These are phyloP conservation scores for Chelon labrosus DNA, from an alignment of 2,797 vertebrate genomes.

Conservation along the genomic window DNA sequence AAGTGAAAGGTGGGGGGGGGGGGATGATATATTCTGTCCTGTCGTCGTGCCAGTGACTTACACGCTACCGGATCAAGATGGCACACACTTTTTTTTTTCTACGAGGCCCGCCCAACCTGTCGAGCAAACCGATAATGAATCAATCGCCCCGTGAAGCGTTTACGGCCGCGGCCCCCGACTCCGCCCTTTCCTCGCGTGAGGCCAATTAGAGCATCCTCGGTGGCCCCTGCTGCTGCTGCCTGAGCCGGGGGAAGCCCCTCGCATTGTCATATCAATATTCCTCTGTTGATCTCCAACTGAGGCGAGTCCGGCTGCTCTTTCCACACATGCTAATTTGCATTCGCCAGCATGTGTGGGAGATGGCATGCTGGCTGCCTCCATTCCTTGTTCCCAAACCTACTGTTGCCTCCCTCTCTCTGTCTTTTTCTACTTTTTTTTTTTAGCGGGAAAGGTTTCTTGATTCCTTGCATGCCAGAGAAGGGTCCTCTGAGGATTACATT, in stretches of 20 bases:
- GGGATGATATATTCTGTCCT: constrained; percentile 70
- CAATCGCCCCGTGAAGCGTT: constrained; percentile 78
- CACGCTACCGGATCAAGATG: constrained; percentile 67
- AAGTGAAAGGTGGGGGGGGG: constrained; percentile 69
- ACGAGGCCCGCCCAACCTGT: constrained; percentile 68
- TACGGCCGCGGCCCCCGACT: constrained; percentile 37
- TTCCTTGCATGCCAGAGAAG: constrained; percentile 83
- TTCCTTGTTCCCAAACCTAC: constrained; percentile 64
- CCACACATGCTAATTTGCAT: constrained; percentile 79
- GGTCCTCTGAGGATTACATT: constrained; percentile 86
- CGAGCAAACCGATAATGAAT: constrained; percentile 77
- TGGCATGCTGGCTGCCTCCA: constrained; percentile 64
- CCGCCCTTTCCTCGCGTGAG: constrained; percentile 39
- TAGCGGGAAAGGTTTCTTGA: constrained; percentile 80
- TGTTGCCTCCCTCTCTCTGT: constrained; percentile 61
- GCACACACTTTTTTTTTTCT: constrained; percentile 45
- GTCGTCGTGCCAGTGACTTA: constrained; percentile 68
- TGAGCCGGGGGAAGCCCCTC: constrained; percentile 67
- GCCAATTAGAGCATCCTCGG: constrained; percentile 76
- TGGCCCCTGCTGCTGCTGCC: constrained; percentile 66
- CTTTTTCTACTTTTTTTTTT: constrained; percentile 46
- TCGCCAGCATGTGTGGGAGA: constrained; percentile 69
- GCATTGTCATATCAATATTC: constrained; percentile 82
- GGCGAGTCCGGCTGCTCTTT: constrained; percentile 79
- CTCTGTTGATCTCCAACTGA: constrained; percentile 77